A percentile compares a stretch with the other conserved stretches of the same genome.
These are phyloP conservation scores for Clarias fuscus DNA, from an alignment of 2,797 vertebrate genomes.

Conservation along the genomic window DNA sequence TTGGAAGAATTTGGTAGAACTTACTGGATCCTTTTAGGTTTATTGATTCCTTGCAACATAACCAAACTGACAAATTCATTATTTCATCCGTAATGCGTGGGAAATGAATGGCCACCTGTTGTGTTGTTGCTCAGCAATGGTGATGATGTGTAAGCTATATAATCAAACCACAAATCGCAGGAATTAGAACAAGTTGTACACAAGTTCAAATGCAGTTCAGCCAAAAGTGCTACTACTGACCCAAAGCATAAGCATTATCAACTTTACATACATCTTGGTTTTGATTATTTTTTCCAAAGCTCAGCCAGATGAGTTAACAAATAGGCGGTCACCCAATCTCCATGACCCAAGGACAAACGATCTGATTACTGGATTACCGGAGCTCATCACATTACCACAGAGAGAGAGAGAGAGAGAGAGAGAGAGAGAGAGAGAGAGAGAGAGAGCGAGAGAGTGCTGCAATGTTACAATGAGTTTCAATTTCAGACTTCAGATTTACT, in stretches of 20 bases:
- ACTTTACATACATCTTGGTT: not conserved
- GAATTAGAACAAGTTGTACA: not conserved
- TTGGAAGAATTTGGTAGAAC: not conserved
- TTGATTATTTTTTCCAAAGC: slow-evolving; percentile 12
- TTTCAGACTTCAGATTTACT: slow-evolving; percentile 5
- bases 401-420: not conserved
- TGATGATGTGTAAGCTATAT: not conserved
- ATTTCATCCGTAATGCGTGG: not conserved
- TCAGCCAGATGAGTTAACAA: slow-evolving; percentile 13
- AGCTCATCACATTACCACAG: slow-evolving; percentile 29
- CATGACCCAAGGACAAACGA: slow-evolving; percentile 47
- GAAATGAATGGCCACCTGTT: not conserved
- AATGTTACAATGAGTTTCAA: not conserved
- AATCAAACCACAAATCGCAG: not conserved
- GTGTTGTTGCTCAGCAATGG: not conserved
- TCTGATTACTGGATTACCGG: slow-evolving; percentile 42
- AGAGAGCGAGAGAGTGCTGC: not conserved
- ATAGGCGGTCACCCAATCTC: slow-evolving; percentile 46
- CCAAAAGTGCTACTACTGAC: not conserved
- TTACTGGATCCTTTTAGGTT: not conserved
- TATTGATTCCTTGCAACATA: not conserved
- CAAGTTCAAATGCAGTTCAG: not conserved
- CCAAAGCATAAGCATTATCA: not conserved
- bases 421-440: not conserved
- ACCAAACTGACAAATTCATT: not conserved